Conservation (phyloP, 2,113 vertebrate species). For the Cavia porcellus region DNA sequence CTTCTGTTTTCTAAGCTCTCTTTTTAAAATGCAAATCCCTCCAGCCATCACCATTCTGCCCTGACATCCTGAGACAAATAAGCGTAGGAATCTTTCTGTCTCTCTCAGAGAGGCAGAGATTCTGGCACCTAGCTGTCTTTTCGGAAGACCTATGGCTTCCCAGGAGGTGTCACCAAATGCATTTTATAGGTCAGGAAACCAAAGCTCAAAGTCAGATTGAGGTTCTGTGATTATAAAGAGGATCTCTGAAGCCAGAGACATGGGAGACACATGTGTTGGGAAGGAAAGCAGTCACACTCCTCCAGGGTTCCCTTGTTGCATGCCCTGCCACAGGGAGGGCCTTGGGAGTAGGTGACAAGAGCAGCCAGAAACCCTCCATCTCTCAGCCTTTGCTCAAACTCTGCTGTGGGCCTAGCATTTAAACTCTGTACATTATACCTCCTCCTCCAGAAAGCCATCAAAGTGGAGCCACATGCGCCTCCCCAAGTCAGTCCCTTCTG, state of each 20-base stretch:
- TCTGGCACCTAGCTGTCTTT: neutral
- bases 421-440: neutral
- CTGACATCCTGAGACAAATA: neutral
- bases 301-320: too few relatives aligned
- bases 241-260: neutral
- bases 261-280: neutral
- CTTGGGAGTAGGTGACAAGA: neutral
- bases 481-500: neutral
- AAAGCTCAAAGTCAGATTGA: neutral
- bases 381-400: neutral
- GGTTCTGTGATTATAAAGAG: neutral
- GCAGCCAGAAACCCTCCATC: too few relatives aligned
- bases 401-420: neutral
- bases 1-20: neutral
- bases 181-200: neutral
- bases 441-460: neutral
- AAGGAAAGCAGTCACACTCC: neutral
- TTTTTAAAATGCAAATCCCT: conserved; percentile 10
- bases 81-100: neutral
- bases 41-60: neutral
- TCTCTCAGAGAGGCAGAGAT: neutral
- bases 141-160: neutral
- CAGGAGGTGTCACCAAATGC: neutral
- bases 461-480: neutral
- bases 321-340: neutral